Evolutionary conservation across 1,140 invertebrate species (phyloP), one percentile per base, ranked within the genome.

Genomic region (Tetraneura akinire): DNA sequence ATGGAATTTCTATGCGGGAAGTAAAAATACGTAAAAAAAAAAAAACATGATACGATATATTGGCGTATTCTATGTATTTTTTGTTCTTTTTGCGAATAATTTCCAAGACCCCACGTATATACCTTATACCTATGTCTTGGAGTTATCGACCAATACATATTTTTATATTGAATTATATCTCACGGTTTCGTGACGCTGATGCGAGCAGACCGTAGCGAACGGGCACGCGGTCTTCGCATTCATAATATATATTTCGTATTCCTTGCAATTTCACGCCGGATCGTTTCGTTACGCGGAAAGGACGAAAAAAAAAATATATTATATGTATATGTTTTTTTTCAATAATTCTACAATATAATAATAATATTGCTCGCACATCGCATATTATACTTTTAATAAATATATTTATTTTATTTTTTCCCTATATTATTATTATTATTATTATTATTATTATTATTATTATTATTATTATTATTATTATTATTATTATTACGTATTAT

Each of bases 281-380:
- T 74, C 51, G 18, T 26, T 11, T 37, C 32, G 47, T 53, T 37
- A 37, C 8, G 32, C 32, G 3, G n/a, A 4, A n/a, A 23, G 21
- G 66, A 10, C 18, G n/a, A 11, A 71, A 74, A 55, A 73, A 74
- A 76, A 76, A 3, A 18, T 42, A 4, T 42, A 60, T n/a, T 16
- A 57, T 42, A 76, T 74, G 45, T 37, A 21, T 55, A 76, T 76
- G 60, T 21, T n/a, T n/a, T n/a, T n/a, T n/a, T 76, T 47, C 55
- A 45, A 76, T 60, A 76, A 13, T 60, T 76, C 37, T 42, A 21
- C 18, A 8, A 18, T 37, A 37, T 11, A n/a, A 49, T 49, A 68
- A 66, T 37, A 73, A 53, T 1, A 37, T 74, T 74, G 71, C 51
- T 74, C 29, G 23, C 16, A 53, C 51, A 55, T 73, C 29, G 8